Evolutionary conservation across 2,888 invertebrate species (phyloP), one percentile per base, ranked within the genome.

Genomic region (Seladonia tumulorum): DNA sequence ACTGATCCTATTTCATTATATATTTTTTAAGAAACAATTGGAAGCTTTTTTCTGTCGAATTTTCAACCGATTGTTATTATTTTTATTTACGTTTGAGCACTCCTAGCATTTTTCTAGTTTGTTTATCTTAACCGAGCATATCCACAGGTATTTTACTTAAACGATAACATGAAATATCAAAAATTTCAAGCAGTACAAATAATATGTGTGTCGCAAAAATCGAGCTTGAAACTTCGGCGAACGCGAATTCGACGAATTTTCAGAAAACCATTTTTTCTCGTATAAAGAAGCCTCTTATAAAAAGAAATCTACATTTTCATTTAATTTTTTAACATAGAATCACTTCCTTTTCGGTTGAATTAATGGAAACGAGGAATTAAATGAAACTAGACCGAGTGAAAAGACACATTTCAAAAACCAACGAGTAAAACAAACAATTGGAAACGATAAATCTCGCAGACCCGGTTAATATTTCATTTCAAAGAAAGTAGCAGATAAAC

Each of bases 341-440:
- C 22, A 53, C 8, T 8, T 8, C 7, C 49, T 49, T 49, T 53
- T 10, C 53, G 53, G 2, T 53, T 22, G 53, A 29, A 63, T 18
- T 29, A 14, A 29, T 1, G 18, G 3, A 8, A 18, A 25, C 63
- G 63, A 63, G 29, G 18, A 39, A 68, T 68, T 68, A 39, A 68
- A 68, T 68, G 22, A 35, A 29, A 22, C 68, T 39, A 39, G 35
- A 10, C 35, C 10, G 1, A 12, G 18, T 4, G 22, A 18, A 39
- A 18, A 39, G 68, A 35, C 22, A 18, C 16, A 29, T 29, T 63
- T 29, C n/a, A 16, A 63, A 25, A 16, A 29, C 16, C 2, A 29
- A 63, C 63, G 18, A 18, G 63, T 63, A 29, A 63, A 29, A 29
- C 63, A 29, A 63, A 68, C 68, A 68, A 68, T 35, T 68, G 68